Evolutionary conservation across 2,797 vertebrate genomes (phyloP), one percentile per base, ranked within the genome.

Genomic region (Lutjanus campechanus): DNA sequence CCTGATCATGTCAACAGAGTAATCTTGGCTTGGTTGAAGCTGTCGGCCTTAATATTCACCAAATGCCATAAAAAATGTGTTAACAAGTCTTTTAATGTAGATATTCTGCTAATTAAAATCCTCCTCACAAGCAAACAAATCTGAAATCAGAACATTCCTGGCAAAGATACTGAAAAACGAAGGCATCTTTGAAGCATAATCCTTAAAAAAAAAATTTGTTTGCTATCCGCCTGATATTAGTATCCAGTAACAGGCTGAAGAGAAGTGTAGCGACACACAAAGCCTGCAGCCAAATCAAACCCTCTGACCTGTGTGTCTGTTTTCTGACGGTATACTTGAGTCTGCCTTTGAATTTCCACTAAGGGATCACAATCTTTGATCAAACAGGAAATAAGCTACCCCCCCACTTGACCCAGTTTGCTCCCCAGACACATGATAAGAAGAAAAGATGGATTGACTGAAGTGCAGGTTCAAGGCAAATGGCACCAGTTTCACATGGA

Each of bases 311-410:
- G 7, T 8, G 11, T 46, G 69, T 87, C 78, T 77, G 72, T 77
- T 73, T 83, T 60, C 82, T 79, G 84, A 78, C 73, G 71, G 46
- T 73, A 67, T 40, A 62, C 73, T 83, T 1, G 22, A 83, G 67
- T 79, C 83, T 70, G 85, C 67, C 81, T 91, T 88, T 90, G 85
- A 91, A 86, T 72, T 70, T 88, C 59, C 46, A 66, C 69, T 62
- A 51, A 88, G 73, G 82, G 76, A 84, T 46, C 62, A 7, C 86
- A 89, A 88, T 93, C 92, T 92, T 82, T 92, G 89, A 91, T 94
- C 91, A 90, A 83, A 90, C 88, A 88, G 90, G 90, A 93, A 92
- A 91, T 89, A 90, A 90, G 86, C 77, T 64, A 40, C 46, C 76
- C 76, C 70, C 77, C 67, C 87, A 89, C 90, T 91, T 91, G 90